Conservation (phyloP, 2,113 vertebrate species). For the Hypocryptadius cinnamomeus region DNA sequence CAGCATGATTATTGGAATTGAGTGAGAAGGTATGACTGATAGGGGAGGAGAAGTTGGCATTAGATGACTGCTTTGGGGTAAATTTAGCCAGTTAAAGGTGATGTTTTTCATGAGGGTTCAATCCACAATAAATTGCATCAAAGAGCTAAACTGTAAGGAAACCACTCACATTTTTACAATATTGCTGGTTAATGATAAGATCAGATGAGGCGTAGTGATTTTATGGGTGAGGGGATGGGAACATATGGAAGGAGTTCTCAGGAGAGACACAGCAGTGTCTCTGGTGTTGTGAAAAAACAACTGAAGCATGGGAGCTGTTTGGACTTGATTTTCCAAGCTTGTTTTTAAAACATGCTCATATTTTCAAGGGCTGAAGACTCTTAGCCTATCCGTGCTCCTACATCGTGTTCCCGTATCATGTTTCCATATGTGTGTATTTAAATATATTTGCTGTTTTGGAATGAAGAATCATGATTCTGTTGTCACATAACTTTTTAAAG, state of each 20-base stretch:
- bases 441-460: neutral
- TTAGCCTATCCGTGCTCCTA: neutral
- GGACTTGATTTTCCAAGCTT: neutral
- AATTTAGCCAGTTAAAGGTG: neutral
- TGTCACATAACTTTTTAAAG: neutral
- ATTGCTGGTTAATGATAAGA: neutral
- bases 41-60: neutral
- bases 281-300: neutral
- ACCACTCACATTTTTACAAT: neutral
- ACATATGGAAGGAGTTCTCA: neutral
- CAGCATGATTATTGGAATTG: neutral
- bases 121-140: neutral
- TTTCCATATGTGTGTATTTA: neutral
- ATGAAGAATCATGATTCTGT: neutral
- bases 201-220: neutral
- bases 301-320: neutral
- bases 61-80: neutral
- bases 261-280: neutral
- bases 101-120: neutral
- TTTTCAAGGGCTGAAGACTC: neutral
- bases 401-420: accelerated
- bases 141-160: neutral
- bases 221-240: neutral
- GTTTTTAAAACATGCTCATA: neutral
- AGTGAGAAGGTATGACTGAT: neutral